These are phyloP conservation scores for Myiozetetes cayanensis DNA, from an alignment of 2,113 vertebrate genomes.

Conservation along the genomic window DNA sequence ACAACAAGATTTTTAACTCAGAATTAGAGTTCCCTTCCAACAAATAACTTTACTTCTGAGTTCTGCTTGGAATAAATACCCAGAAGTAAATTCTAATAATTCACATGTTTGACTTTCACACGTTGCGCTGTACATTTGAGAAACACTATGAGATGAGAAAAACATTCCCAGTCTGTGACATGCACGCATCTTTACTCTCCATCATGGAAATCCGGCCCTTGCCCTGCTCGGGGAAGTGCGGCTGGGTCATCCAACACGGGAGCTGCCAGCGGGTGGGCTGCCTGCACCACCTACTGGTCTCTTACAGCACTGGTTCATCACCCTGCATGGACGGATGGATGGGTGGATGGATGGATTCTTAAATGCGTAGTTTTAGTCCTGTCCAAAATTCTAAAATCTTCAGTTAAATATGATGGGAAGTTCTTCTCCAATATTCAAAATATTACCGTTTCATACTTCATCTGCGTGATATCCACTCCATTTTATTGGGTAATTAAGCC, in stretches of 20 bases:
- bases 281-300: slow-evolving; percentile 30
- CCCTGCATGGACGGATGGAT: background rate
- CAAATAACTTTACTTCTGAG: background rate
- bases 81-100: background rate
- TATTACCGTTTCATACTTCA: background rate
- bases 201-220: accelerated
- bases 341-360: background rate
- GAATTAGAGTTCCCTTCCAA: background rate
- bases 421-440: background rate
- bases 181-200: background rate
- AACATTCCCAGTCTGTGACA: background rate
- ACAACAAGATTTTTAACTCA: background rate
- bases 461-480: background rate
- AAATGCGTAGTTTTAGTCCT: background rate
- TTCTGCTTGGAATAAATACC: background rate
- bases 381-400: background rate
- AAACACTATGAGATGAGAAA: background rate
- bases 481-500: background rate
- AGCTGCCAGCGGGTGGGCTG: background rate
- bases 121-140: accelerated
- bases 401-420: background rate
- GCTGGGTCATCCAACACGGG: accelerated
- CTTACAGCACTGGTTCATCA: background rate
- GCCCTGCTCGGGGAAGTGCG: accelerated
- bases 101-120: accelerated